A percentile compares a stretch with the other conserved stretches of the same genome.
phyloP scores from a whole-genome alignment of 2,797 vertebrate genomes.

The Alfaro cultratus region DNA sequence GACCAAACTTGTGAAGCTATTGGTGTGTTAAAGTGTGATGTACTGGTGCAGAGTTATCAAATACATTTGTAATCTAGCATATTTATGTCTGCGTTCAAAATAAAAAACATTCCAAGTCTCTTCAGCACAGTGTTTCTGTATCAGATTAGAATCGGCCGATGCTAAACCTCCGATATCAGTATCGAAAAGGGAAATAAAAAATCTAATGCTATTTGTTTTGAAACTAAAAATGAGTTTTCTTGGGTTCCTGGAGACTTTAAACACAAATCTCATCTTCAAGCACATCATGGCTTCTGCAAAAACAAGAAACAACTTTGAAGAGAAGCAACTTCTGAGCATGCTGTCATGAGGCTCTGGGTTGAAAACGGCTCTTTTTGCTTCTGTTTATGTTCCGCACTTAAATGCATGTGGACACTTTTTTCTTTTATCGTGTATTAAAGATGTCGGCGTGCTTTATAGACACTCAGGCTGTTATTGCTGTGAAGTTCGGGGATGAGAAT shows the following conservation, averaged over 20 bases:
- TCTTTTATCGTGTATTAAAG: conserved; percentile 31
- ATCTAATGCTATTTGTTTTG: background rate
- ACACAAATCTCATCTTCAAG: conserved; percentile 7
- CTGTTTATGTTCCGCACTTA: conserved; percentile 6
- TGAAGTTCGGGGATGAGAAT: conserved; percentile 50
- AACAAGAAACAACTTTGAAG: background rate
- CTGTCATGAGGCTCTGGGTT: conserved; percentile 16
- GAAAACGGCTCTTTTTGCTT: conserved; percentile 15
- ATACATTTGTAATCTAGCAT: too few species aligned
- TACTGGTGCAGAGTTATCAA: too few species aligned
- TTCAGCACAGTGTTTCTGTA: too few species aligned
- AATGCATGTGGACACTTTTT: conserved; percentile 3
- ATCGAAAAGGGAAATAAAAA: too few species aligned
- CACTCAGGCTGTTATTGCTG: conserved; percentile 17
- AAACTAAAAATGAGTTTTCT: conserved; percentile 2
- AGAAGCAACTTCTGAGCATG: conserved; percentile 13
- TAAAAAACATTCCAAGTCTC: too few species aligned
- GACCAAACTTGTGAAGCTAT: background rate
- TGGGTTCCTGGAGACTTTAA: background rate
- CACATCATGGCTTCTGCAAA: conserved; percentile 12
- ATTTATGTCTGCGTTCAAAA: too few species aligned
- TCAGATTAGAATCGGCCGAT: too few species aligned
- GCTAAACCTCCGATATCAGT: too few species aligned
- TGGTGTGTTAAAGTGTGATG: background rate
- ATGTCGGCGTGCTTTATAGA: conserved; percentile 13